A percentile compares a stretch with the other conserved stretches of the same genome.
These are phyloP conservation scores for Tetanocera ferruginea DNA, from an alignment of 2,888 invertebrate species.

Conservation along the genomic window DNA sequence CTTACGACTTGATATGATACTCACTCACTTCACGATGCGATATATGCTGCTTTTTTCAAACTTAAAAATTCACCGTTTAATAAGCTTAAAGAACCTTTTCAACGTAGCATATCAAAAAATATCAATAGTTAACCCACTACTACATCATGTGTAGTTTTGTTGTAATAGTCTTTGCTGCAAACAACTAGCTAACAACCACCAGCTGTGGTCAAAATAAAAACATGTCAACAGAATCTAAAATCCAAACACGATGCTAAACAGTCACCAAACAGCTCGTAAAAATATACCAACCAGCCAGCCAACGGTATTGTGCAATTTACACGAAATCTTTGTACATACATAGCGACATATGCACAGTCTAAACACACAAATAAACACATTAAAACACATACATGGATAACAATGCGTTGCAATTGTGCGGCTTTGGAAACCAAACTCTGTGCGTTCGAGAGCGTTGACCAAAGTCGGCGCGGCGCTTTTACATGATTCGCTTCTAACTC, in stretches of 20 bases:
- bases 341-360: neutral
- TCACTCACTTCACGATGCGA: no score
- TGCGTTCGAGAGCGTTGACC: neutral
- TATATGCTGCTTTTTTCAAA: no score
- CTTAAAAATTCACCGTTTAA: no score
- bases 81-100: no score
- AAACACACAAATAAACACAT: neutral
- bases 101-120: neutral
- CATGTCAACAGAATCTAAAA: constrained; percentile 25
- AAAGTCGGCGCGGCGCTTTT: no score
- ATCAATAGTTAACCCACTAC: neutral
- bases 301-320: neutral
- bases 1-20: no score
- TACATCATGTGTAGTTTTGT: neutral
- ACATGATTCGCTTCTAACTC: no score
- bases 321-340: neutral
- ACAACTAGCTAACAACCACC: neutral
- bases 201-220: constrained; percentile 26
- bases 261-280: neutral
- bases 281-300: neutral
- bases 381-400: neutral
- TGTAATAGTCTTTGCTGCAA: neutral
- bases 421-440: neutral
- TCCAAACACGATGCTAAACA: constrained; percentile 19
- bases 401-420: neutral